These are phyloP conservation scores for Trichomalopsis sarcophagae DNA, from an alignment of 1,140 invertebrate genomes.

Conservation along the genomic window DNA sequence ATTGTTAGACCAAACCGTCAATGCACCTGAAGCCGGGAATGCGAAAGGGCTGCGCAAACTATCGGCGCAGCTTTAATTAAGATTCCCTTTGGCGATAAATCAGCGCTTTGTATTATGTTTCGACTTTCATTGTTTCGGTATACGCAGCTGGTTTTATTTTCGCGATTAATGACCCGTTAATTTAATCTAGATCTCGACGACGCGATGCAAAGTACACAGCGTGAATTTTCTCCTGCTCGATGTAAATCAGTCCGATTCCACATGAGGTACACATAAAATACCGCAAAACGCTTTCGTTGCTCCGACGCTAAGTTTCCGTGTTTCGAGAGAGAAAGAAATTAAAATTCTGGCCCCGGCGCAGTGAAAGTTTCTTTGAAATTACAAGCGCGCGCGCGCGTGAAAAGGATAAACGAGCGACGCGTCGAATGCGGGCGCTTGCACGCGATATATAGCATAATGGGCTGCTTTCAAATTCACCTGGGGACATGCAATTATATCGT, in stretches of 20 bases:
- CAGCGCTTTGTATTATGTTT: neutral
- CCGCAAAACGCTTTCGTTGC: neutral
- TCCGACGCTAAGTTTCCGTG: neutral
- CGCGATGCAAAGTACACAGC: too few relatives aligned
- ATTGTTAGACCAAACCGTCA: neutral
- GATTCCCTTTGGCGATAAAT: neutral
- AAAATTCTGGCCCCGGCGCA: neutral
- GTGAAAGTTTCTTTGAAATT: constrained; percentile 20
- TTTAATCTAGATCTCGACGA: too few relatives aligned
- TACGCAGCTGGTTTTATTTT: too few relatives aligned
- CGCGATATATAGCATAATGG: neutral
- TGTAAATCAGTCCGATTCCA: neutral
- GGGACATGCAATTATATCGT: constrained; percentile 6
- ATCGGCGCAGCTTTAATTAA: constrained; percentile 15
- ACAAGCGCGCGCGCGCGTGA: neutral
- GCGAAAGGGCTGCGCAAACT: neutral
- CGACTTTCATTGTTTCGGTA: neutral
- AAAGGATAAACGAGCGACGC: constrained; percentile 23
- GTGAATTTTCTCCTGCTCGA: neutral
- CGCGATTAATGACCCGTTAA: too few relatives aligned
- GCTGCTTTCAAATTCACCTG: constrained; percentile 14
- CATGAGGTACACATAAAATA: neutral
- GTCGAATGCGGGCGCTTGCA: constrained; percentile 7
- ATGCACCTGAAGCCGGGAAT: too few relatives aligned
- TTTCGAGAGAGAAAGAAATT: neutral